These are phyloP conservation scores for Labia minor DNA, from an alignment of 2,888 invertebrate species.

Conservation along the genomic window DNA sequence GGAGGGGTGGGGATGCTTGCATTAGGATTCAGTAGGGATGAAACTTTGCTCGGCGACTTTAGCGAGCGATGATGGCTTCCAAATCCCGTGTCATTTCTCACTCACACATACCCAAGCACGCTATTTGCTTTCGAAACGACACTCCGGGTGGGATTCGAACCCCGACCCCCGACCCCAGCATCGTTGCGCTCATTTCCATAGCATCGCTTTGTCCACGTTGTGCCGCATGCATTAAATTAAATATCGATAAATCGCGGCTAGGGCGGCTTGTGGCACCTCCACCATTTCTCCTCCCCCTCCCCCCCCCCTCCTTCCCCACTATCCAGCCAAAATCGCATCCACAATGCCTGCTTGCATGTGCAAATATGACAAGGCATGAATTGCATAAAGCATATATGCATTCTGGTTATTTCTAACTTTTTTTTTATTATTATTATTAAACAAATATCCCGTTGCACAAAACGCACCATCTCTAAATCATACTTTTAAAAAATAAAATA, in stretches of 20 bases:
- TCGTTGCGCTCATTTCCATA: background rate
- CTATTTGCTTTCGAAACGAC: conserved; percentile 13
- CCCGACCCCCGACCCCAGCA: background rate
- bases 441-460: background rate
- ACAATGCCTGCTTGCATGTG: conserved; percentile 4
- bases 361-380: conserved; percentile 13
- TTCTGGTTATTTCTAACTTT: conserved; percentile 13
- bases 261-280: too few species aligned
- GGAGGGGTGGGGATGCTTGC: background rate
- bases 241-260: background rate
- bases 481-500: background rate
- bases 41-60: conserved; percentile 13
- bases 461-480: conserved; percentile 3
- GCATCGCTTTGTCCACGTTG: background rate
- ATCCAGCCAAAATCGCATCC: background rate
- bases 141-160: background rate
- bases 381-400: conserved; percentile 13
- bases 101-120: background rate
- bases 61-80: conserved; percentile 13
- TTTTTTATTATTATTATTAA: background rate
- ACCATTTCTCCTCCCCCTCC: too few species aligned
- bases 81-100: conserved; percentile 13
- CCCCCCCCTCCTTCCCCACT: background rate
- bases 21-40: conserved; percentile 8
- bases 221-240: conserved; percentile 13